Conservation (phyloP, 1,140 invertebrate species). For the Bombus affinis region DNA sequence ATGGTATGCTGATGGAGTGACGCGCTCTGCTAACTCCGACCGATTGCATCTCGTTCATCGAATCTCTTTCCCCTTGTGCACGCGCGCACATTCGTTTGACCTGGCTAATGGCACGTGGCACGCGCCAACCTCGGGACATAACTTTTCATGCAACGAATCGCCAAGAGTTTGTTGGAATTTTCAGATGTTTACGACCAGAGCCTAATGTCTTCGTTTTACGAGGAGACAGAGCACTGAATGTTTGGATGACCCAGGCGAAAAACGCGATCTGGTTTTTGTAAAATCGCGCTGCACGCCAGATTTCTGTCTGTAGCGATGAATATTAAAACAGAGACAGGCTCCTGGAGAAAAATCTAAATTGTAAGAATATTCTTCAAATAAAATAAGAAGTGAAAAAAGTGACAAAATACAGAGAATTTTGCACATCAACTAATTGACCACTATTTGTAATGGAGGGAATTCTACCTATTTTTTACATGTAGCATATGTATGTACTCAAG, state of each 20-base stretch:
- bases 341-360: not conserved
- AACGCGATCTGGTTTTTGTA: not conserved
- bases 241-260: not conserved
- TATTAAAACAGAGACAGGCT: too few species aligned
- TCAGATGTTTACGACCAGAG: not conserved
- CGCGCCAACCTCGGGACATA: not conserved
- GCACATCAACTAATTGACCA: too few species aligned
- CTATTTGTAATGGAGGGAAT: too few species aligned
- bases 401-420: too few species aligned
- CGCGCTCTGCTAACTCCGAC: constrained; percentile 71
- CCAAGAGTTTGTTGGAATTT: not conserved
- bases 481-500: too few species aligned
- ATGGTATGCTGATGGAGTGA: constrained; percentile 73
- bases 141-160: too few species aligned
- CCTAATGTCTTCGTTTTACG: not conserved
- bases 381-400: not conserved
- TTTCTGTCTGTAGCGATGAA: not conserved
- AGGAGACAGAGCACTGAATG: too few species aligned
- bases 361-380: not conserved
- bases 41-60: constrained; percentile 55
- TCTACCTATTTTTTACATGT: too few species aligned
- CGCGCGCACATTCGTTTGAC: constrained; percentile 21
- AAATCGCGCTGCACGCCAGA: too few species aligned
- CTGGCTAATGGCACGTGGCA: constrained; percentile 55
- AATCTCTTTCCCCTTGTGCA: constrained; percentile 41